A percentile compares a stretch with the other conserved stretches of the same genome.
Evolutionary conservation across 2,797 vertebrate species (phyloP).

Genomic region (Pseudopleuronectes americanus): DNA sequence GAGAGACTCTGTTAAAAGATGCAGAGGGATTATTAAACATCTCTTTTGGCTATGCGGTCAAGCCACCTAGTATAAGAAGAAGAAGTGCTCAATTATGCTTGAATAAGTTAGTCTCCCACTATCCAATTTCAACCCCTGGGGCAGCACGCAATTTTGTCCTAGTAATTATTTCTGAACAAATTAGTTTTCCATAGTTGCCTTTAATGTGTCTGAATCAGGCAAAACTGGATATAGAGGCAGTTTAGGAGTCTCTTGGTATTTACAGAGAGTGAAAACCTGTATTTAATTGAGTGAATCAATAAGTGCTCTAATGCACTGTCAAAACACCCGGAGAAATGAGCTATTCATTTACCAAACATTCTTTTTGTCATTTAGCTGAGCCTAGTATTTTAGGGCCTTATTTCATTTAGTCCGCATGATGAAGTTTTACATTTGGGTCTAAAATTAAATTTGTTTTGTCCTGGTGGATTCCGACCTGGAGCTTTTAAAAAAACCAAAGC

Average conservation of each 20-base stretch:
- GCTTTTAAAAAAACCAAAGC: neutral
- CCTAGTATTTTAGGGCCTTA: conserved; percentile 37
- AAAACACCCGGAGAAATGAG: conserved; percentile 72
- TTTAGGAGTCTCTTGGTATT: conserved; percentile 82
- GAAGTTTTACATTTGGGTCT: conserved; percentile 30
- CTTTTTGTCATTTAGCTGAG: conserved; percentile 67
- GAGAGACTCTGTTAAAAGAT: conserved; percentile 24
- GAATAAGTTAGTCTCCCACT: conserved; percentile 74
- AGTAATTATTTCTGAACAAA: conserved; percentile 84
- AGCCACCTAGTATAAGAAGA: conserved; percentile 58
- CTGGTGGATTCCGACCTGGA: conserved; percentile 4
- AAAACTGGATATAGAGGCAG: conserved; percentile 76
- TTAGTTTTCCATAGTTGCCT: conserved; percentile 80
- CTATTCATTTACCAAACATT: conserved; percentile 75
- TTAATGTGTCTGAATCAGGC: conserved; percentile 82
- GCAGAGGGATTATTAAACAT: conserved; percentile 31
- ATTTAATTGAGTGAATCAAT: conserved; percentile 87
- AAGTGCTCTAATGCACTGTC: conserved; percentile 79
- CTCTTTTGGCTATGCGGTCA: conserved; percentile 60
- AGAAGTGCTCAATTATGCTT: conserved; percentile 71
- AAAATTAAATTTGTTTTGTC: conserved; percentile 11
- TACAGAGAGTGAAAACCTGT: conserved; percentile 81
- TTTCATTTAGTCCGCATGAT: conserved; percentile 39
- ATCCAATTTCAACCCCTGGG: conserved; percentile 76
- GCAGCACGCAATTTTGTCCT: conserved; percentile 74